Percentiles rank a stretch among this genome's conserved stretches.
These are phyloP conservation scores for Cacatua alba DNA, from an alignment of 2,113 vertebrate genomes.

Conservation along the genomic window DNA sequence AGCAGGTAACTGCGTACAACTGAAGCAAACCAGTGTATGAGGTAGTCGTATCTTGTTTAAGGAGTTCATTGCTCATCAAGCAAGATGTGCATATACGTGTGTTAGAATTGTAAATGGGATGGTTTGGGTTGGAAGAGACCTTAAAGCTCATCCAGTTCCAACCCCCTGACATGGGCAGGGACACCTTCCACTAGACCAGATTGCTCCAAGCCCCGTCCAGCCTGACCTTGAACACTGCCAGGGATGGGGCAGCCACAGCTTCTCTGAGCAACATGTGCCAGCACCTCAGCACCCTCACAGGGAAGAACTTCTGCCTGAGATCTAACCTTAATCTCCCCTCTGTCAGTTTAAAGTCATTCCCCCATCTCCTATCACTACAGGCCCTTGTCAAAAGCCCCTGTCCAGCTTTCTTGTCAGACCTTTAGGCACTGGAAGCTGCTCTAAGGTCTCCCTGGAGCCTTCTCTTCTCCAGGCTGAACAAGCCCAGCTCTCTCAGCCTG, in stretches of 20 bases:
- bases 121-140: not conserved
- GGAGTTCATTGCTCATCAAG: accelerated
- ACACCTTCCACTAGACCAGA: not conserved
- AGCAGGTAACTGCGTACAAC: not conserved
- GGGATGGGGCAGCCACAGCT: not conserved
- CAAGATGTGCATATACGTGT: accelerated
- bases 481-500: not conserved
- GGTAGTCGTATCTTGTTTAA: not conserved
- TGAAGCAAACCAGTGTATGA: not conserved
- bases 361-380: not conserved
- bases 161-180: not conserved
- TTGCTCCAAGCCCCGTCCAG: no score
- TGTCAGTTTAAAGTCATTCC: not conserved
- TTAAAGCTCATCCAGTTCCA: not conserved
- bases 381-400: not conserved
- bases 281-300: not conserved
- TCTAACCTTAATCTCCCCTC: not conserved
- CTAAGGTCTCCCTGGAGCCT: not conserved
- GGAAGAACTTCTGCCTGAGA: not conserved
- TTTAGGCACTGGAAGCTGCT: not conserved
- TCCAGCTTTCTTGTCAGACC: not conserved
- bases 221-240: no score
- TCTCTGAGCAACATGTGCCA: not conserved
- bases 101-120: not conserved
- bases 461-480: not conserved